Conservation (phyloP, 2,113 vertebrate species). For the Chionis minor region DNA sequence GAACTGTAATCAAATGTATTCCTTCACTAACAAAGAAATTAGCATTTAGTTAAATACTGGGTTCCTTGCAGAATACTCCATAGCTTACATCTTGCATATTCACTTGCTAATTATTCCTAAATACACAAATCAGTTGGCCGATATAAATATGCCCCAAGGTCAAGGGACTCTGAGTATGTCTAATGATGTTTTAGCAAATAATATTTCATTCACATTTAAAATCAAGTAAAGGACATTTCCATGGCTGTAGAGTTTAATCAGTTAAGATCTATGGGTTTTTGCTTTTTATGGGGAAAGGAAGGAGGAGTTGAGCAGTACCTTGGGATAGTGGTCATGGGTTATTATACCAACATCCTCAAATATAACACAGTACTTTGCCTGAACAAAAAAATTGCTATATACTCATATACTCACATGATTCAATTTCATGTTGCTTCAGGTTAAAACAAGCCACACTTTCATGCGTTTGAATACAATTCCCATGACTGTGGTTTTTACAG, state of each 20-base stretch:
- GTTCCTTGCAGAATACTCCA: background rate
- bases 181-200: slow-evolving; percentile 32
- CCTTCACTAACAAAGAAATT: background rate
- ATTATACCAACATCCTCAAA: slow-evolving; percentile 59
- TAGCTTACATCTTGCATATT: background rate
- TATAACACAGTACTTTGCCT: slow-evolving; percentile 33
- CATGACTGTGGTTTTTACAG: slow-evolving; percentile 17
- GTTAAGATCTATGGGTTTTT: slow-evolving; percentile 8
- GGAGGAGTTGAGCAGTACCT: background rate
- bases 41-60: background rate
- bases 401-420: slow-evolving; percentile 59
- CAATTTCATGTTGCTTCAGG: slow-evolving; percentile 72
- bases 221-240: background rate
- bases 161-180: slow-evolving; percentile 34
- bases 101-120: slow-evolving; percentile 16
- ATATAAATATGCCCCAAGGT: background rate
- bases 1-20: background rate
- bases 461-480: slow-evolving; percentile 68
- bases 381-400: slow-evolving; percentile 35
- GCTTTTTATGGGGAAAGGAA: background rate
- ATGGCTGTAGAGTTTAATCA: slow-evolving; percentile 1
- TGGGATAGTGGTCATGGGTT: slow-evolving; percentile 33
- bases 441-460: slow-evolving; percentile 70
- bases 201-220: slow-evolving; percentile 25
- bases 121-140: background rate